Evolutionary conservation across 2,113 vertebrate species (phyloP), one percentile per base, ranked within the genome.

Genomic region (Ceyx cyanopectus): DNA sequence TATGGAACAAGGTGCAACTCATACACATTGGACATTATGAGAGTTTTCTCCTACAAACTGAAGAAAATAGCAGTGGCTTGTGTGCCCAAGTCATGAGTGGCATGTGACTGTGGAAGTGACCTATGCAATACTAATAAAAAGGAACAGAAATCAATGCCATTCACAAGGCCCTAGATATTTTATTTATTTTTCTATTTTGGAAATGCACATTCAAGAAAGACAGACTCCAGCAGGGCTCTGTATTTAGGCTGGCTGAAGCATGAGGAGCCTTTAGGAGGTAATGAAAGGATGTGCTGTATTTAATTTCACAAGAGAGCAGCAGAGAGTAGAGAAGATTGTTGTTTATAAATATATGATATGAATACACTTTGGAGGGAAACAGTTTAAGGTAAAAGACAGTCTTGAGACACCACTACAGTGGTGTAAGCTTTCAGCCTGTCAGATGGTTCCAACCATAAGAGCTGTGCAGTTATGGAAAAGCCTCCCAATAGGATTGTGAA

Each of bases 281-380:
- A 46, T 79, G 58, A 90, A 69, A 83, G 24, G 30, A 56, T 77
- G 6, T 67, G 7, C 29, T 62, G 2, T 24, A 40, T 90, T 62
- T 86, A 83, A 37, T 90, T 90, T 63, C 23, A 17, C 30, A 37
- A 34, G 23, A 85, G 13, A 56, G 22, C 67, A 32, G 9, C 37
- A 74, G 60, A 90, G 68, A 90, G 37, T 30, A 67, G 61, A 62
- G 46, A 62, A 74, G 41, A 63, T 43, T 27, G 37, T 68, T 91
- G 46, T 51, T 88, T 83, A 63, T 90, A 69, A 87, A 82, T 80
- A 34, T 26, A n/a, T 73, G 61, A 82, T 92, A 88, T 80, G 46
- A 54, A 69, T 51, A 66, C 14, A 32, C 46, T 80, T 85, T n/a
- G 65, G 65, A 88, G 61, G 19, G 80, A 81, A 86, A 41, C 27